Conservation (phyloP, 2,888 invertebrate species). For the Melanargia galathea region DNA sequence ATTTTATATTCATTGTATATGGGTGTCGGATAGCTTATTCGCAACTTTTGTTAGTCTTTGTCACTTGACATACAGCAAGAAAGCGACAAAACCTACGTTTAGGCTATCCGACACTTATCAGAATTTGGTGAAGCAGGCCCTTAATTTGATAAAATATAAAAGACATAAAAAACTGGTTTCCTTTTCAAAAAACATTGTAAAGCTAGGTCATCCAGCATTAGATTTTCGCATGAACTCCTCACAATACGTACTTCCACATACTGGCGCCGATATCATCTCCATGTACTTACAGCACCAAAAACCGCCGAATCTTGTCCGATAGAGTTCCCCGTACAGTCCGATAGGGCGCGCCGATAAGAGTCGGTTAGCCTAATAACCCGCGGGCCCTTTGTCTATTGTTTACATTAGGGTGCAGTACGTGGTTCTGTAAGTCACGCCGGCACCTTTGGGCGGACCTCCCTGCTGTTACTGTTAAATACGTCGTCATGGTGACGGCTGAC, state of each 20-base stretch:
- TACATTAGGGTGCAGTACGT: conserved; percentile 78
- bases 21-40: too few relatives aligned
- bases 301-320: conserved; percentile 41
- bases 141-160: too few relatives aligned
- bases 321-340: conserved; percentile 51
- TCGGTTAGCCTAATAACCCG: conserved; percentile 68
- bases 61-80: too few relatives aligned
- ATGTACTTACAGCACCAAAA: conserved; percentile 61
- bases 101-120: too few relatives aligned
- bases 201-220: too few relatives aligned
- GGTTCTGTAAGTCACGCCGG: conserved; percentile 78
- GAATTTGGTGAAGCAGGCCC: too few relatives aligned
- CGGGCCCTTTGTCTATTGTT: conserved; percentile 79
- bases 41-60: too few relatives aligned
- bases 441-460: conserved; percentile 75
- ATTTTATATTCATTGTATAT: too few relatives aligned
- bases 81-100: too few relatives aligned
- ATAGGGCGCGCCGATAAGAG: conserved; percentile 55
- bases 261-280: conserved; percentile 53
- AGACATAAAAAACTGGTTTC: too few relatives aligned
- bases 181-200: too few relatives aligned
- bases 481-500: conserved; percentile 58
- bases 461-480: conserved; percentile 71
- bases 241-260: background rate
- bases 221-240: background rate